Evolutionary conservation across 2,797 vertebrate genomes (phyloP).

Genomic region (Paramormyrops hopkinsi): DNA sequence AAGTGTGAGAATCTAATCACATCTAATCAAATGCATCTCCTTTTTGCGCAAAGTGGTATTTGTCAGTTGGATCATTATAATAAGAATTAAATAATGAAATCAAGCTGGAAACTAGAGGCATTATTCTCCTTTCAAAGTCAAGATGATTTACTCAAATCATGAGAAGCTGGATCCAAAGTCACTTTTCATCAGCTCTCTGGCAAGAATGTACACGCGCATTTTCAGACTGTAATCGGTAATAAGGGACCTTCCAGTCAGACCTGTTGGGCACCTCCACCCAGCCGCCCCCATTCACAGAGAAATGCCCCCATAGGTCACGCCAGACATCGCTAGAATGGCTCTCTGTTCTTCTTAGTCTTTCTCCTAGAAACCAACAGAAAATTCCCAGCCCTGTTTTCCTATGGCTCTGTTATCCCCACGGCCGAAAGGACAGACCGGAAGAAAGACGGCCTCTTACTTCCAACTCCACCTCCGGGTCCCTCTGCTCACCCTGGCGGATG

Average conservation of each 20-base stretch:
- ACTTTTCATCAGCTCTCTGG: neutral
- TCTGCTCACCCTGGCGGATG: constrained; percentile 93
- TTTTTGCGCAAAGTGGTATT: neutral
- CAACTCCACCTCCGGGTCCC: constrained; percentile 89
- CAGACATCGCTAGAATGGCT: constrained; percentile 11
- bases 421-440: neutral
- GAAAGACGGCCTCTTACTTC: constrained; percentile 66
- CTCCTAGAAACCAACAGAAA: constrained; percentile 26
- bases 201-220: neutral
- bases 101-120: neutral
- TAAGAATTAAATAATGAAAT: neutral
- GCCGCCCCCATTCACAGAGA: neutral
- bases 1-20: neutral
- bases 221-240: neutral
- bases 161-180: neutral
- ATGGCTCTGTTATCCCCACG: constrained; percentile 34
- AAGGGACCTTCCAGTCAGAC: neutral
- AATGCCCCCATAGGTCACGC: neutral
- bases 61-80: neutral
- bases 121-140: neutral
- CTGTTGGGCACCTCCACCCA: neutral
- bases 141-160: neutral
- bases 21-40: neutral
- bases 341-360: constrained; percentile 3
- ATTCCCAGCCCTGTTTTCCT: constrained; percentile 17